Base-by-base conservation (phyloP, 2,888 invertebrate genomes). In the Volucella inanis region DNA sequence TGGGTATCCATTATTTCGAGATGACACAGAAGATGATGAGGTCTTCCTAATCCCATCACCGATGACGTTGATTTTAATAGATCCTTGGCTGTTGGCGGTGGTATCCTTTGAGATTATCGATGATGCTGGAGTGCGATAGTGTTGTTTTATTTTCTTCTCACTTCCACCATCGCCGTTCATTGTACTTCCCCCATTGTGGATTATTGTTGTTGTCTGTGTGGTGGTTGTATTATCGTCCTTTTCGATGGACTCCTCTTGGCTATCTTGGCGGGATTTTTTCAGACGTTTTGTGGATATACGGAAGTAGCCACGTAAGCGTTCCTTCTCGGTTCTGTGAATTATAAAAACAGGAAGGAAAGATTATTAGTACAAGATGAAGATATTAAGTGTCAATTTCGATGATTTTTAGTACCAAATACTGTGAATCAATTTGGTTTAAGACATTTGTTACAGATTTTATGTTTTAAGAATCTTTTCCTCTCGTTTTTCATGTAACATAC, bases 241-340 rank as follows among this genome's bases (percentile, higher is more conserved):
- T 68, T 90, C 90, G 31, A 90, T 89, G 52, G 91, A 90, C 49
- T 91, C 88, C 45, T 90, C 92, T 75, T 92, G 90, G 3, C 92
- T 92, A 57, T 92, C 92, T 85, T 92, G 89, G 1, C 93, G 89
- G 88, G 92, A 76, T 91, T 93, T 89, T 88, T 91, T 83, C 89
- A 90, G 88, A 89, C 89, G 93, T 89, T 90, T 93, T 89, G 90
- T 93, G 90, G 90, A 91, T 15, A 94, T 92, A 9, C 93, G 93
- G 88, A 94, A 93, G 89, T 94, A 94, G 71, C 93, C 93, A 38
- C 93, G 92, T 0, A 94, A 90, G 41, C 94, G 92, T 87, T 94
- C 94, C 88, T 94, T 94, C 62, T 94, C 93, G 18, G 93, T 91
- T 83, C 94, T 94, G 90, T 11, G 88, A 89, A 65, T 74, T 22